These are phyloP conservation scores for Anniella stebbinsi DNA, from an alignment of 2,797 vertebrate species.

Conservation along the genomic window DNA sequence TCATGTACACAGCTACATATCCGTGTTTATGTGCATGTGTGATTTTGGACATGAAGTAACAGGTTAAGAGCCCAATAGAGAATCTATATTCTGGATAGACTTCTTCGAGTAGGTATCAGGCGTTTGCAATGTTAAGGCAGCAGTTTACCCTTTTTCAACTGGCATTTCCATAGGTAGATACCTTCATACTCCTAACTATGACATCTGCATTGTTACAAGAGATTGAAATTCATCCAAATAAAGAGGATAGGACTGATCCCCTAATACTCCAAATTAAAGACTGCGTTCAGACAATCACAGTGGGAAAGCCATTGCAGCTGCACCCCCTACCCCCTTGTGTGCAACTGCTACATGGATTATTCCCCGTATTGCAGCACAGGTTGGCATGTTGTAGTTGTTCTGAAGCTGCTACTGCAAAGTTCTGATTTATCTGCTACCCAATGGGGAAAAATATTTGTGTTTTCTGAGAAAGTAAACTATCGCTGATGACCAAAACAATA, in stretches of 20 bases:
- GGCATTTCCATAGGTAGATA: not conserved
- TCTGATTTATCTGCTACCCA: not conserved
- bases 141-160: not conserved
- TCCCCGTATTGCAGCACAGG: too few species aligned
- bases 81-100: not conserved
- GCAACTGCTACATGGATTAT: too few species aligned
- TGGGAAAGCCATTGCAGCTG: too few species aligned
- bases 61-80: not conserved
- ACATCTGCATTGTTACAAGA: not conserved
- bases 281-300: too few species aligned
- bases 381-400: not conserved
- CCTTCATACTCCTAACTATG: not conserved
- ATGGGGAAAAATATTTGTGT: not conserved
- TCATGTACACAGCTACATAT: not conserved
- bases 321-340: too few species aligned
- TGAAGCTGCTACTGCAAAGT: not conserved
- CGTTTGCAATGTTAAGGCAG: not conserved
- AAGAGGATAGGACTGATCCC: not conserved
- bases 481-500: not conserved
- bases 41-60: not conserved
- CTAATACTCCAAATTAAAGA: not conserved
- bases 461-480: not conserved
- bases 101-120: not conserved
- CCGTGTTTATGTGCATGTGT: not conserved
- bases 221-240: not conserved